Evolutionary conservation across 35 echinoderm and acorn worm species (phyloP).

Genomic region (Patiria miniata): DNA sequence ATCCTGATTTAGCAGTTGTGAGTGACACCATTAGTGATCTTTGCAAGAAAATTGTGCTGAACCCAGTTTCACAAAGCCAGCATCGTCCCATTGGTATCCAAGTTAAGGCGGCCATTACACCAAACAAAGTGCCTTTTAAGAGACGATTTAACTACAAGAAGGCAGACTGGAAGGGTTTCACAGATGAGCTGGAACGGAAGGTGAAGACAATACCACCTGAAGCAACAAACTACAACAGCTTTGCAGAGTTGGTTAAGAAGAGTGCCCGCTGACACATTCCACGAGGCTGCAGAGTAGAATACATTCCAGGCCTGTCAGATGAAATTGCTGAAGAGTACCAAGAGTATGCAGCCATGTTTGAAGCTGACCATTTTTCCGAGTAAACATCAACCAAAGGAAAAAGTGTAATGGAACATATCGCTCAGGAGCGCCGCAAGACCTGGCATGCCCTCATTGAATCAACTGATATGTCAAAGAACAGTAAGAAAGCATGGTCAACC

Average conservation of each 20-base stretch:
- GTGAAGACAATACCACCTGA: not conserved
- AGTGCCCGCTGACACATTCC: not conserved
- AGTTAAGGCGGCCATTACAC: conserved; percentile 4
- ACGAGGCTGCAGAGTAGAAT: conserved; percentile 25
- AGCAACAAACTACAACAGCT: not conserved
- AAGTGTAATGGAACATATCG: not conserved
- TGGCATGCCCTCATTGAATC: too few relatives aligned
- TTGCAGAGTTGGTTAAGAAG: not conserved
- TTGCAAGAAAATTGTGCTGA: conserved; percentile 11
- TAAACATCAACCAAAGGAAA: not conserved
- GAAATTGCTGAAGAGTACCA: not conserved
- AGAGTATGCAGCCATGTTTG: conserved; percentile 21
- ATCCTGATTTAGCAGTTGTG: conserved; percentile 43
- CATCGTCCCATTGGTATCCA: conserved; percentile 44
- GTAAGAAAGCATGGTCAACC: conserved; percentile 26
- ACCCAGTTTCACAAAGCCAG: conserved; percentile 31
- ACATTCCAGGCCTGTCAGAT: not conserved
- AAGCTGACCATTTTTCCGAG: too few relatives aligned
- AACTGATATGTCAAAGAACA: conserved; percentile 27
- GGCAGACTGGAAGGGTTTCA: not conserved
- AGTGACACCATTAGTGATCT: conserved; percentile 18
- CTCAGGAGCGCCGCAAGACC: not conserved
- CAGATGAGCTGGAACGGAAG: not conserved
- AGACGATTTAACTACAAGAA: not conserved
- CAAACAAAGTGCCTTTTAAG: not conserved